Evolutionary conservation across 2,113 vertebrate genomes (phyloP).

Genomic region (Campylorhamphus procurvoides): DNA sequence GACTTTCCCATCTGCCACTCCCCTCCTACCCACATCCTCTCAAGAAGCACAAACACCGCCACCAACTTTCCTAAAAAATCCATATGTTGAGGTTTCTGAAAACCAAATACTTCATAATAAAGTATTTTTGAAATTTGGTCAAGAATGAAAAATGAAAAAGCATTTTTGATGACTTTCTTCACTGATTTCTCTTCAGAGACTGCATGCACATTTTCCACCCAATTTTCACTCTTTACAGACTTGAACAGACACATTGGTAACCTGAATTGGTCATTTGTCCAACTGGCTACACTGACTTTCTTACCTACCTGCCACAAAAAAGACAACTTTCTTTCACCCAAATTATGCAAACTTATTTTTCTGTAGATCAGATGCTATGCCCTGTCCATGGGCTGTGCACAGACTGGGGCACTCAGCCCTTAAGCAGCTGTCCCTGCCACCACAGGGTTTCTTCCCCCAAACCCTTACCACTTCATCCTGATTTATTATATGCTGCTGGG

Average conservation of each 20-base stretch:
- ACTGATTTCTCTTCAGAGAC: background rate
- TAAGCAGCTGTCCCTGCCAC: too few relatives aligned
- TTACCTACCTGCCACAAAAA: background rate
- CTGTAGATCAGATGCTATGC: background rate
- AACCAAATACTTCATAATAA: background rate
- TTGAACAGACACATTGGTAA: background rate
- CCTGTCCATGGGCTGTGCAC: background rate
- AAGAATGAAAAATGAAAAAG: background rate
- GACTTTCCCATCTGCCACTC: background rate
- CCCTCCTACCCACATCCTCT: slow-evolving; percentile 13
- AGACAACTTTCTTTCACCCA: background rate
- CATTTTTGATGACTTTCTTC: background rate
- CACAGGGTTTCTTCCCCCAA: background rate
- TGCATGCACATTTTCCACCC: background rate
- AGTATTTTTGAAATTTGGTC: background rate
- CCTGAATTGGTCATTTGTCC: background rate
- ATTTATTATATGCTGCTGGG: background rate
- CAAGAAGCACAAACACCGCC: background rate
- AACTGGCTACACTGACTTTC: background rate
- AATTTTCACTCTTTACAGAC: background rate
- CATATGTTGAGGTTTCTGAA: background rate
- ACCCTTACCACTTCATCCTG: background rate
- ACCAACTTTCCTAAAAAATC: background rate
- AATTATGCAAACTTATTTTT: background rate
- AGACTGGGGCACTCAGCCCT: background rate